Conservation (phyloP, 2,888 invertebrate genomes). For the Proisotoma minuta region DNA sequence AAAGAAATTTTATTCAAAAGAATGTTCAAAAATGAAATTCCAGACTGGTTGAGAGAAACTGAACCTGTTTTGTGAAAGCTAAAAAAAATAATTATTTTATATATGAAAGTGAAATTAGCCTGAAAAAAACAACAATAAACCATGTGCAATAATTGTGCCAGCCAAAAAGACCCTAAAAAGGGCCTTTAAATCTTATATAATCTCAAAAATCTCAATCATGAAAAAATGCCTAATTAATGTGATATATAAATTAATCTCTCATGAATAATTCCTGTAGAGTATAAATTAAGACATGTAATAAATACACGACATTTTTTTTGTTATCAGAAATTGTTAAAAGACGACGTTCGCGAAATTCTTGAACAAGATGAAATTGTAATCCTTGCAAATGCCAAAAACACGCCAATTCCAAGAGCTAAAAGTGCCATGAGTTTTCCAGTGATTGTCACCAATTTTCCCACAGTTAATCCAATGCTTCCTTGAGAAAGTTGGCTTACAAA, state of each 20-base stretch:
- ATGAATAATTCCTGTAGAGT: too few species aligned
- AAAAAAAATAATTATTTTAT: background rate
- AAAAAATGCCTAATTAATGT: too few species aligned
- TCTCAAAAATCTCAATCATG: too few species aligned
- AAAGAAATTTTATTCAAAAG: constrained; percentile 69
- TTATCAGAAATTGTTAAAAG: background rate
- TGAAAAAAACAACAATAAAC: too few species aligned
- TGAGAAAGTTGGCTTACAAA: constrained; percentile 43
- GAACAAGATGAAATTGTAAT: constrained; percentile 44
- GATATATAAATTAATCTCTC: too few species aligned
- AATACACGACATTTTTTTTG: background rate
- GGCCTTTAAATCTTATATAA: too few species aligned
- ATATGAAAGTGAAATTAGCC: too few species aligned
- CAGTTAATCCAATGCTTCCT: constrained; percentile 40
- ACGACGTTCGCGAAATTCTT: constrained; percentile 9
- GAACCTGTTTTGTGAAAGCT: constrained; percentile 49
- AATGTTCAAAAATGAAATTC: constrained; percentile 71
- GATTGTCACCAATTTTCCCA: constrained; percentile 41
- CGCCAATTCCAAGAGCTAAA: constrained; percentile 28
- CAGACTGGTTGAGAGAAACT: constrained; percentile 68
- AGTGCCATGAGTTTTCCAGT: constrained; percentile 34
- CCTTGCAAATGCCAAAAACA: constrained; percentile 42
- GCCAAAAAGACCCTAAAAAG: too few species aligned
- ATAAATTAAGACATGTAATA: too few species aligned
- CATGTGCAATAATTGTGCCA: too few species aligned